Conservation (phyloP, 1,140 invertebrate species). For the Bilobella aurantiaca region DNA sequence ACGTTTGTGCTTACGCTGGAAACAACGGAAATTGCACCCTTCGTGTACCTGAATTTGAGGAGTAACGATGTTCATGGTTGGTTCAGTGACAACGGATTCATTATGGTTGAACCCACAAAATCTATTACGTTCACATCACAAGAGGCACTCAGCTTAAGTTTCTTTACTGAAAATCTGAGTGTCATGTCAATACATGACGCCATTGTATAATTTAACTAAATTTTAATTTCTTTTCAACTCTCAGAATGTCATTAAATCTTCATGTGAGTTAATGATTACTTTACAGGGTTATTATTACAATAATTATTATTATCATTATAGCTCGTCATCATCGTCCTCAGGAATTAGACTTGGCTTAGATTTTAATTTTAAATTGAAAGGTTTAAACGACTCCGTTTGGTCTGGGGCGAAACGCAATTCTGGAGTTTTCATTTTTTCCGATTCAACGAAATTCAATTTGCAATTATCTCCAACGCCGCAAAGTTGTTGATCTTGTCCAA, state of each 20-base stretch:
- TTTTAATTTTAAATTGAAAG: not conserved
- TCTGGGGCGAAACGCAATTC: not conserved
- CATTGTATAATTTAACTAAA: not conserved
- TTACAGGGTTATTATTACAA: no score
- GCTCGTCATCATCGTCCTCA: not conserved
- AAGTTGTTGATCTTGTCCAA: not conserved
- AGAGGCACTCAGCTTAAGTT: constrained; percentile 27
- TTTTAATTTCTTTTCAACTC: not conserved
- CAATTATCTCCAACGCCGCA: no score
- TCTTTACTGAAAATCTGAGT: constrained; percentile 34
- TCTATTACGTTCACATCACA: constrained; percentile 39
- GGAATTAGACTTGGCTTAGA: not conserved
- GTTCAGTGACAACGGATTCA: constrained; percentile 58
- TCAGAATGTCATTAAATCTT: no score
- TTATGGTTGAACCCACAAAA: constrained; percentile 36
- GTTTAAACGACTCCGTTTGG: not conserved
- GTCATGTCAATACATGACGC: constrained; percentile 38
- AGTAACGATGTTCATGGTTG: constrained; percentile 39
- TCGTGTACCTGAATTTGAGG: constrained; percentile 48
- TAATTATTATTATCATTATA: not conserved
- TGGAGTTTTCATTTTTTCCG: no score
- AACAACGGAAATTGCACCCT: constrained; percentile 48
- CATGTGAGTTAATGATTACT: no score
- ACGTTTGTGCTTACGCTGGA: constrained; percentile 35
- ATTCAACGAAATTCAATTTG: no score